A percentile compares a stretch with the other conserved stretches of the same genome.
Conservation (phyloP, 2,113 vertebrate species). For the Synodontis membranacea region DNA sequence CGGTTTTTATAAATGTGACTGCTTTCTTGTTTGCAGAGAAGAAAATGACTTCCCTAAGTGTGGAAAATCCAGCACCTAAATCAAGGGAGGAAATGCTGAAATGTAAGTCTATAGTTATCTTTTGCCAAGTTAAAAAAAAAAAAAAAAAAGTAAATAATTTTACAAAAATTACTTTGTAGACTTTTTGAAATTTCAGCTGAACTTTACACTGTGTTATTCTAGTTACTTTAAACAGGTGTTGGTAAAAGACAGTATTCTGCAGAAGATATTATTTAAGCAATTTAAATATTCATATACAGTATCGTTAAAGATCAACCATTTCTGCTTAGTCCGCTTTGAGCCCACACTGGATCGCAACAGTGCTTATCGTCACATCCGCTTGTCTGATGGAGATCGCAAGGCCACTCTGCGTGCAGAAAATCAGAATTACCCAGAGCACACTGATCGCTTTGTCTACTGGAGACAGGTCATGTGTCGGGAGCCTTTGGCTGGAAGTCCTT, state of each 20-base stretch:
- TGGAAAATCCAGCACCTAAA: constrained; percentile 59
- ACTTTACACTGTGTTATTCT: neutral
- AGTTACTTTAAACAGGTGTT: neutral
- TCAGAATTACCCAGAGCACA: constrained; percentile 64
- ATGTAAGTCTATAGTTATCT: constrained; percentile 65
- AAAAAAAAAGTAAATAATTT: too few relatives aligned
- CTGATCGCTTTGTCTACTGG: constrained; percentile 75
- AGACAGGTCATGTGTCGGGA: constrained; percentile 74
- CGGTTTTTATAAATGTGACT: neutral
- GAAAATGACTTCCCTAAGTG: neutral
- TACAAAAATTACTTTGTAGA: neutral
- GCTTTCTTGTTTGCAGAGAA: constrained; percentile 17
- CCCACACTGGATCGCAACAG: constrained; percentile 72
- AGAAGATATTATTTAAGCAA: neutral
- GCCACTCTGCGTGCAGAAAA: constrained; percentile 66
- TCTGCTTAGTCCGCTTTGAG: constrained; percentile 64
- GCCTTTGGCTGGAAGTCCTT: constrained; percentile 70
- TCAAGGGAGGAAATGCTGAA: constrained; percentile 72
- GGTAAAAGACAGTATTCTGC: neutral
- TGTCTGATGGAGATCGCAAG: constrained; percentile 64
- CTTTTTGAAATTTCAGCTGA: neutral
- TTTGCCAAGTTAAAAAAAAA: neutral
- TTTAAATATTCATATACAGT: neutral
- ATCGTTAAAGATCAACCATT: neutral
- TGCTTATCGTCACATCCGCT: constrained; percentile 66